Evolutionary conservation across 2,888 invertebrate genomes (phyloP), one percentile per base, ranked within the genome.

Genomic region (Microplitis deprimator): DNA sequence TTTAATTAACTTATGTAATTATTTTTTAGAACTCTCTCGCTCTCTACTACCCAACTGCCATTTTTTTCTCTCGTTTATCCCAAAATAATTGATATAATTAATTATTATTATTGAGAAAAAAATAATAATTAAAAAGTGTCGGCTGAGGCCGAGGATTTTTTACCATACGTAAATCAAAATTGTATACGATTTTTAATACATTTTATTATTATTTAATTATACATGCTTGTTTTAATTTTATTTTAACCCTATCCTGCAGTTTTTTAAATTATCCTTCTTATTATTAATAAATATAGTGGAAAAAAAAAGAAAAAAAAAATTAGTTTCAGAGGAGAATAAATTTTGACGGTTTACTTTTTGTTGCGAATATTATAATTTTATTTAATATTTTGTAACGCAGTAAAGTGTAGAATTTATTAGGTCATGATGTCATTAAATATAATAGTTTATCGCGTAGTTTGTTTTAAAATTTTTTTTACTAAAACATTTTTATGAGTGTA

Each of bases 121-220:
- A 60, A 62, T 38, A 62, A 64, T 38, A 62, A 39, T 20, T n/a
- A 16, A 65, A n/a, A n/a, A 62, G 64, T 40, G 38, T 62, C 40
- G 13, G 20, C 64, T 17, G n/a, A 41, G 5, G 41, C 50, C 39
- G 59, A 70, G 38, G 50, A 68, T 65, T 61, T 70, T 69, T 70
- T 74, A 77, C 70, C 70, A 75, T 79, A 80, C 75, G 85, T 84
- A 87, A 87, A 87, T 88, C 86, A 86, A 87, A 88, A 88, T 88
- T 88, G 88, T 88, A 88, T 88, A 88, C 88, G 88, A 88, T 85
- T 88, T 88, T 88, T 88, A 88, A 88, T 88, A 88, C 87, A 88
- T 83, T 87, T 87, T 88, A 88, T 87, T 88, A 88, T 88, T 88
- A 88, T 88, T 88, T 88, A 88, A 83, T 80, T 79, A 59, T 69